Evolutionary conservation across 2,888 invertebrate genomes (phyloP), one percentile per base, ranked within the genome.

Genomic region (Melipona beecheii): DNA sequence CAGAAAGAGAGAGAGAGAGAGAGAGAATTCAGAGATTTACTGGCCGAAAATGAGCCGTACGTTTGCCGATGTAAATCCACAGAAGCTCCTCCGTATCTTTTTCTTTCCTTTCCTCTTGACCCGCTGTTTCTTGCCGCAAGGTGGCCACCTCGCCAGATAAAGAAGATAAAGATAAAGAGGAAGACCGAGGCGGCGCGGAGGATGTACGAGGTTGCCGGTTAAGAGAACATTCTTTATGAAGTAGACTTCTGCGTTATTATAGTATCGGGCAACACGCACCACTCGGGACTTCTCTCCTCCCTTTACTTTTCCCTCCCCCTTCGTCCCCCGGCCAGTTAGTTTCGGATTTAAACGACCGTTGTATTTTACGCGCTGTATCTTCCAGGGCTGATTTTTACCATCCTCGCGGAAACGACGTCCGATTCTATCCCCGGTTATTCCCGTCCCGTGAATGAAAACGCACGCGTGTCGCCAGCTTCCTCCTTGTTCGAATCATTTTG

Each of bases 171-270:
- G 92, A 93, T 92, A 91, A 91, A 89, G 89, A 86, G 86, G 86
- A 88, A 87, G 87, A 79, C 77, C 49, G 69, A 81, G 73, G 75
- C 74, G 80, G 68, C 81, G 68, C 81, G 69, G 78, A 79, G 78
- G 80, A 88, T 79, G 86, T 84, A 89, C 88, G 86, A 83, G 84
- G 71, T 84, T 81, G 83, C 78, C 68, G 81, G 77, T 75, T 76
- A 84, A 71, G 71, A 81, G 90, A 84, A 87, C 88, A 90, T 92
- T 91, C 91, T 94, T 94, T 94, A 94, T 93, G 94, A 93, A 94
- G 93, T 94, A 88, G 93, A 92, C 92, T 89, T 89, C 86, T 92
- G 92, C 92, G 92, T 93, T 93, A 93, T 92, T 93, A 92, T 93
- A 93, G 92, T 93, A 93, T 93, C 93, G 90, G 89, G 75, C 90